Conservation (phyloP, 2,113 vertebrate species). For the Vidua chalybeata region DNA sequence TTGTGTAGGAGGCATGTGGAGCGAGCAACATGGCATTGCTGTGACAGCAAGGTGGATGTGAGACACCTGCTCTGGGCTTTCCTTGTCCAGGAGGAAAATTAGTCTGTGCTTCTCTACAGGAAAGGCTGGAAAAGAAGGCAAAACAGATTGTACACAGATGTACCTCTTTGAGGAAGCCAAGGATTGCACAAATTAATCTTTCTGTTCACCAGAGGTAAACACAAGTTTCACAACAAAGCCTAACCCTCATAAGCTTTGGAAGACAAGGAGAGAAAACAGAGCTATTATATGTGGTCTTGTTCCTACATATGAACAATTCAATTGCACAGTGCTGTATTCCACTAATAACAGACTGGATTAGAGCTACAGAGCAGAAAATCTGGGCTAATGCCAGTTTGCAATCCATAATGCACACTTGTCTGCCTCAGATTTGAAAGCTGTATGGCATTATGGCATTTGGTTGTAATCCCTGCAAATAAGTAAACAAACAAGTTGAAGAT, state of each 20-base stretch:
- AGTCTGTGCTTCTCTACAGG: neutral
- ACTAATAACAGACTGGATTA: neutral
- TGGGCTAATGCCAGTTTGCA: neutral
- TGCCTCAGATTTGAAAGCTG: neutral
- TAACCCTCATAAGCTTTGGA: neutral
- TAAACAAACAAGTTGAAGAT: neutral
- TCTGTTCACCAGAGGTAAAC: neutral
- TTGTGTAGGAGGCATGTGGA: neutral
- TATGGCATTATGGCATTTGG: neutral
- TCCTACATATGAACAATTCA: neutral
- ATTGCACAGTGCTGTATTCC: neutral
- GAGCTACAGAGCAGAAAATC: conserved; percentile 24
- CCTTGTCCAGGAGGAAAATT: neutral
- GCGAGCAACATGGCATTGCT: rapidly evolving
- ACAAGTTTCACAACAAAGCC: neutral
- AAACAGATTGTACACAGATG: neutral
- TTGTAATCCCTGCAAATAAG: neutral
- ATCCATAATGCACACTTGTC: neutral
- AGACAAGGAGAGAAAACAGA: neutral
- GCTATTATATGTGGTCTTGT: neutral
- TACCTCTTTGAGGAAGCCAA: neutral
- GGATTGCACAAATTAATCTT: neutral
- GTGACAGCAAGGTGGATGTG: neutral
- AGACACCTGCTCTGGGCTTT: neutral
- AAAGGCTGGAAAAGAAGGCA: neutral